A percentile compares a stretch with the other conserved stretches of the same genome.
These are phyloP conservation scores for Dromaius novaehollandiae DNA, from an alignment of 2,113 vertebrate species.

Conservation along the genomic window DNA sequence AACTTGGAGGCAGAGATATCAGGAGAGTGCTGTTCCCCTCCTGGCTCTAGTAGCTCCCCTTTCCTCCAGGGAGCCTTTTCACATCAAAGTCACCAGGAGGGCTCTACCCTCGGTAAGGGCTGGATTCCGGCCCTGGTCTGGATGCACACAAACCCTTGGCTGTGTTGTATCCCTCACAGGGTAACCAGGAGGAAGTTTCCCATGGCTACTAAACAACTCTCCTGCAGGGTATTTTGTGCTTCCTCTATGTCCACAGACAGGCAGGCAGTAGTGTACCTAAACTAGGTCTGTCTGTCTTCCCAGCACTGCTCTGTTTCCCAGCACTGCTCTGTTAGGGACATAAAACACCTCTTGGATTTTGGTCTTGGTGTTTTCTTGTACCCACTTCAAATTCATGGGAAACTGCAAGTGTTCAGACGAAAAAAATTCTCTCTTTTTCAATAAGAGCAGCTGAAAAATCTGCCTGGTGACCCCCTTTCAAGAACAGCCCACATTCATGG, in stretches of 20 bases:
- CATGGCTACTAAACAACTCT: not conserved
- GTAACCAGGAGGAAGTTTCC: too few relatives aligned
- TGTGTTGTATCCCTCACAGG: not conserved
- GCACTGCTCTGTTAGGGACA: not conserved
- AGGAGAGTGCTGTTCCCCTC: too few relatives aligned
- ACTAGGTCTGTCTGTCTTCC: not conserved
- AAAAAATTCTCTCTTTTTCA: not conserved
- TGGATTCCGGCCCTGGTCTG: not conserved
- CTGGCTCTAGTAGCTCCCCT: too few relatives aligned
- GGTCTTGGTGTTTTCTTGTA: not conserved
- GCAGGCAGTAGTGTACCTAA: too few relatives aligned
- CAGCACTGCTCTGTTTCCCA: not conserved
- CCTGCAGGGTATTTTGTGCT: not conserved
- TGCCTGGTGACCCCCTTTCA: not conserved
- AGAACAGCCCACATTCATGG: not conserved
- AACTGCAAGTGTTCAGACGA: too few relatives aligned
- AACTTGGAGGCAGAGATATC: too few relatives aligned
- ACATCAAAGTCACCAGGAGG: not conserved
- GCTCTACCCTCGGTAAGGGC: too few relatives aligned
- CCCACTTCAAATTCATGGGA: not conserved
- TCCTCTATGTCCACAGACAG: not conserved
- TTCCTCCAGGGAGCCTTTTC: too few relatives aligned
- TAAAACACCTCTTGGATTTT: not conserved
- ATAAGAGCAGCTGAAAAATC: not conserved
- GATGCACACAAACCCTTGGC: not conserved